phyloP scores from a whole-genome alignment of 2,888 invertebrate species.

The Pseudolycoriella hygida region DNA sequence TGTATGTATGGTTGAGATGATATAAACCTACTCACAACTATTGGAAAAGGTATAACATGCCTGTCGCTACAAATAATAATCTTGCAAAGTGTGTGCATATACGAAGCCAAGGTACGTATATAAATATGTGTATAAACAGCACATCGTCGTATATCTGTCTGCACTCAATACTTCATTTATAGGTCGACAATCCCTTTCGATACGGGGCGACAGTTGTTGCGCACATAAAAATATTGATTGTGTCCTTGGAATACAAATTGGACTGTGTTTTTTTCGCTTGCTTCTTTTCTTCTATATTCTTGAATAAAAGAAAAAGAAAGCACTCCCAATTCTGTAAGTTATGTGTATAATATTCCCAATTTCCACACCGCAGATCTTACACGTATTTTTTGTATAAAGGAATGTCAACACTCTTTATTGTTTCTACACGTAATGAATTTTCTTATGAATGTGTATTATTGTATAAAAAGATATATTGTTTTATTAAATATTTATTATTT shows the following conservation, averaged over 20 bases:
- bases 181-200: slow-evolving; percentile 4
- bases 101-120: no score
- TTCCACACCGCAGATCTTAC: no score
- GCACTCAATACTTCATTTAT: slow-evolving; percentile 3
- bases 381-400: neutral
- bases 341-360: no score
- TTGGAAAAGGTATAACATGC: no score
- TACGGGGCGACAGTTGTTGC: slow-evolving; percentile 4
- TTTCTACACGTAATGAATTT: slow-evolving; percentile 4
- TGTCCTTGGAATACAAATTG: slow-evolving; percentile 5
- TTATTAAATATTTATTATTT: slow-evolving; percentile 1
- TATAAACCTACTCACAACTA: no score
- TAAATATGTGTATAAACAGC: neutral
- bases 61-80: no score
- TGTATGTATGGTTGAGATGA: no score
- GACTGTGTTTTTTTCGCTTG: neutral
- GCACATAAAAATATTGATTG: slow-evolving; percentile 5
- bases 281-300: neutral
- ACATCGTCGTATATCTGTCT: slow-evolving; percentile 2
- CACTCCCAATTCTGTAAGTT: no score
- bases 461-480: neutral
- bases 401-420: slow-evolving; percentile 4
- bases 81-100: no score
- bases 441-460: slow-evolving; percentile 1
- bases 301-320: neutral